Evolutionary conservation across 2,797 vertebrate species (phyloP), one percentile per base, ranked within the genome.

Genomic region (Margarornis squamiger): DNA sequence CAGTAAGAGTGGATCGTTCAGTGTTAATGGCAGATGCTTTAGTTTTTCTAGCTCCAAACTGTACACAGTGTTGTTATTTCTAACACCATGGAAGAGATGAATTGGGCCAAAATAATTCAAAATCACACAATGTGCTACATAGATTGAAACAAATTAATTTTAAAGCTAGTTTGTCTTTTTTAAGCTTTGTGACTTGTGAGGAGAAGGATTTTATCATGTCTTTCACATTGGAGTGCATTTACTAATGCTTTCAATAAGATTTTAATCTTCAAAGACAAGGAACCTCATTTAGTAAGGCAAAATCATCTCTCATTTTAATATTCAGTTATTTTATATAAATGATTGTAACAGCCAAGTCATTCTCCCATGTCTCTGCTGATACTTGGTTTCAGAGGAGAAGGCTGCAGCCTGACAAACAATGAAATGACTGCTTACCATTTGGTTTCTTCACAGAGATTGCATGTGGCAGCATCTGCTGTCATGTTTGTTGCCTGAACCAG

Each of bases 381-480:
- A 63, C 20, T 77, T 84, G 58, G 22, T 29, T 73, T 79, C 52
- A 45, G 86, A 88, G 57, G 24, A 86, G 72, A 93, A 76, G 54
- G 46, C 32, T 92, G 63, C 74, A 82, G 59, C 57, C 73, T 82
- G 73, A 71, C 1, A 15, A 89, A 71, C 43, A 77, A 21, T 29
- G 58, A 55, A 75, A 30, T 51, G 38, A 51, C 78, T 94, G 57
- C 82, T 91, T 68, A 41, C 67, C 49, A 32, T 76, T 93, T 68
- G 32, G 11, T 82, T 73, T 93, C 49, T 77, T 92, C 61, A 36
- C 45, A 74, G 67, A 48, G 59, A 68, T 57, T 78, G 83, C 48
- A 91, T 73, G 70, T 70, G 71, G 72, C 79, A 79, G 57, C 71
- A 65, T 86, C 65, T 73, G 9, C 67, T 88, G 41, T 65, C 83